Evolutionary conservation across 2,797 vertebrate genomes (phyloP), one percentile per base, ranked within the genome.

Genomic region (Oreonectes daqikongensis): DNA sequence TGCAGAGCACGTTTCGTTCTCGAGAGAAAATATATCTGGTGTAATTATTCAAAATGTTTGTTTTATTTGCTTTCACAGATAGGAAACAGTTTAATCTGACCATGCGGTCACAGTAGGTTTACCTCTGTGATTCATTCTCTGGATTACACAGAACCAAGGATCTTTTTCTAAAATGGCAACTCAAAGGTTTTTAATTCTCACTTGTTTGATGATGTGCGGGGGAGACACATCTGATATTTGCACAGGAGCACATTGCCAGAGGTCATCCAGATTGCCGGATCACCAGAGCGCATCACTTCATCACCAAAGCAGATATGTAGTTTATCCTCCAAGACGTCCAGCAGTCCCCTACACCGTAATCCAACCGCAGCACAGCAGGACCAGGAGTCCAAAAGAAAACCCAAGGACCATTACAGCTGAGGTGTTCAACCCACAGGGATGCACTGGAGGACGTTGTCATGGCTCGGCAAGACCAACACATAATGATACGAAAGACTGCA

Each of bases 331-430:
- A 87, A 28, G 69, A 77, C 80, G 81, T 20, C 89, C 86, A 0
- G 20, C 85, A 5, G 78, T 86, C 0, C 86, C 90, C 1, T 92
- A 90, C 77, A 84, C 87, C 4, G 55, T 90, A 30, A 30, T 88
- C 52, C 89, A 88, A 12, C 81, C 90, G 0, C 89, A 85, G 61
- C 85, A 75, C 10, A 83, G 83, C 30, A 57, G 74, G 2, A 86
- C 86, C 17, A 84, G 73, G 68, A 22, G 65, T 38, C 86, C 84
- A 30, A 86, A 88, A 77, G 85, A 89, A 7, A 91, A 90, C 82
- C 86, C 89, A 11, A 84, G 88, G 53, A 89, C 88, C 67, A 82
- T 91, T 79, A 92, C 91, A 0, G 90, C 90, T 0, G 90, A 92
- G 84, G 91, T 90, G 17, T 89, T 87, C 18, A 86, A 89, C 30